A percentile compares a stretch with the other conserved stretches of the same genome.
These are phyloP conservation scores for Cichladusa arquata DNA, from an alignment of 2,113 vertebrate species.

Conservation along the genomic window DNA sequence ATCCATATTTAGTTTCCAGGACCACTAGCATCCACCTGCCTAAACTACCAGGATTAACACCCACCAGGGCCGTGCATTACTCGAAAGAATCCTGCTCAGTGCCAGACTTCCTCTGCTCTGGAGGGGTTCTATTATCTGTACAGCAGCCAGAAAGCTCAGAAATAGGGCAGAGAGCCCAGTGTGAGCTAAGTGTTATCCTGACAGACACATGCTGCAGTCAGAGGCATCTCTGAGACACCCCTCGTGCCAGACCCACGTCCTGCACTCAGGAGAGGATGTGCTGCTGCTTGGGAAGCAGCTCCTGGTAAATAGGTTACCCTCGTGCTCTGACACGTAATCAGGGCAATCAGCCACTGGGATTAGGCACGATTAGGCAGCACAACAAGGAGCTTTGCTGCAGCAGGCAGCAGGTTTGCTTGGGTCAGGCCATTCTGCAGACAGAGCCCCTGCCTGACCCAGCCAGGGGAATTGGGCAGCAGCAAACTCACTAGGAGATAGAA, in stretches of 20 bases:
- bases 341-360: neutral
- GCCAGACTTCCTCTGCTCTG: neutral
- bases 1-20: neutral
- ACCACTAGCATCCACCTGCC: neutral
- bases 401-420: neutral
- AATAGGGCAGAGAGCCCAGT: neutral
- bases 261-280: neutral
- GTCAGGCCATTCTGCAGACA: neutral
- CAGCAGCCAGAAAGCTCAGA: slow-evolving; percentile 14
- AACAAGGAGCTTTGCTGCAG: neutral
- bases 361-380: neutral
- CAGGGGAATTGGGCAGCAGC: neutral
- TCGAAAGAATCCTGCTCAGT: slow-evolving; percentile 15
- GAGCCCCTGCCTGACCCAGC: neutral
- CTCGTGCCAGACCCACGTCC: neutral
- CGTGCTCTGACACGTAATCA: neutral
- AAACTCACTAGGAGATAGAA: neutral
- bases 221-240: neutral
- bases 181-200: neutral
- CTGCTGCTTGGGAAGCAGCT: neutral
- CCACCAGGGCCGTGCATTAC: neutral
- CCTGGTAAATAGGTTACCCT: neutral
- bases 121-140: neutral
- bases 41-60: neutral
- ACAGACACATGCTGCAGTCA: neutral